These are phyloP conservation scores for Cranoglanis bouderius DNA, from an alignment of 2,113 vertebrate genomes.

Conservation along the genomic window DNA sequence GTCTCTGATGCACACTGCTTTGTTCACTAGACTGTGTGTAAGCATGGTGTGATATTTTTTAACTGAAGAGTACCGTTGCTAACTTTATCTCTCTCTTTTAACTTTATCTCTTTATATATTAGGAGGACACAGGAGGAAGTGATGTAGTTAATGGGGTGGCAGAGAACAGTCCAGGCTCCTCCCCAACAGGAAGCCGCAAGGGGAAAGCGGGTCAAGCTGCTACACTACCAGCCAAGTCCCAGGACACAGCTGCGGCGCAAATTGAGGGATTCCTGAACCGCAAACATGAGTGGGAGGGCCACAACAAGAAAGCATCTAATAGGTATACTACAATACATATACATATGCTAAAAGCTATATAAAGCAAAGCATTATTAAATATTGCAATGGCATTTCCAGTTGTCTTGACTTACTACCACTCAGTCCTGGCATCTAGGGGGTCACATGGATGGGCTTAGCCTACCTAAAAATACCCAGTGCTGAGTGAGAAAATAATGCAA, in stretches of 20 bases:
- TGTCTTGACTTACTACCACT: background rate
- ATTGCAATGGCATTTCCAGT: background rate
- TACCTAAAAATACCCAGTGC: background rate
- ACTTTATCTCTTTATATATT: slow-evolving; percentile 43
- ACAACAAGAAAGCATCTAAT: slow-evolving; percentile 96
- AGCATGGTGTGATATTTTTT: background rate
- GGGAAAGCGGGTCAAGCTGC: slow-evolving; percentile 80
- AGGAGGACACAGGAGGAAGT: slow-evolving; percentile 73
- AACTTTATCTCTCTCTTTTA: background rate
- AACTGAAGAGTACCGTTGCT: background rate
- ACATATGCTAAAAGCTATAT: background rate
- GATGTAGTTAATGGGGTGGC: slow-evolving; percentile 83
- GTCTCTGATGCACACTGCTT: slow-evolving; percentile 38
- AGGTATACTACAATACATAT: slow-evolving; percentile 71
- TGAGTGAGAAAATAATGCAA: background rate
- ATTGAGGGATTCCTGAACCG: slow-evolving; percentile 90
- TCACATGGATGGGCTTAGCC: background rate
- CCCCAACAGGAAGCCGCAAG: slow-evolving; percentile 77
- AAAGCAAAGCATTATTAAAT: background rate
- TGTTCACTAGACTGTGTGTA: background rate
- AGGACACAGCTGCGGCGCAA: slow-evolving; percentile 79
- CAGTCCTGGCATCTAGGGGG: background rate
- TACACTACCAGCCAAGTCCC: slow-evolving; percentile 84
- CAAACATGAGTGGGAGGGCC: slow-evolving; percentile 94
- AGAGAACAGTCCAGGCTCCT: slow-evolving; percentile 83